Base-by-base conservation (phyloP, 2,113 vertebrate species). In the Tympanuchus pallidicinctus region DNA sequence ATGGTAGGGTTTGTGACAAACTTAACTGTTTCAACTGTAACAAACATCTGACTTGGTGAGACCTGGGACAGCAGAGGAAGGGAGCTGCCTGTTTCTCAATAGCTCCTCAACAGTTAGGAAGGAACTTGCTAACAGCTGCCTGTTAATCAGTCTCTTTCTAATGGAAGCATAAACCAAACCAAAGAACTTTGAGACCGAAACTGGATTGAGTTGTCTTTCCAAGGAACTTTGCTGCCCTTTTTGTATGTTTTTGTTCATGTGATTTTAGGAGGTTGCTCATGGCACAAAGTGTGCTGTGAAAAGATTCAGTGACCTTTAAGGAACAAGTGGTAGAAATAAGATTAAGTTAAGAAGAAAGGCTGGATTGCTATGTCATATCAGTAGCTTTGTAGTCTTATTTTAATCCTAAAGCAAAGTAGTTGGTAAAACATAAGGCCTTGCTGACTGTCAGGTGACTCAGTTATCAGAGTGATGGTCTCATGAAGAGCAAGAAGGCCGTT, bases 161-260 rank as follows among this genome's bases (percentile, higher is more conserved):
- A 25, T n/a, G 34, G 43, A 61, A 75, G 27, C 2, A 1, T 32
- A 19, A n/a, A 8, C 8, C 11, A 77, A 73, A 32, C 8, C 10
- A 6, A 10, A 24, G n/a, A 14, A 43, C 25, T 36, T 42, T 43
- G 13, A 64, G 14, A 17, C 10, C 19, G 36, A 61, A 59, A 13
- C 7, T 1, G 1, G 5, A 15, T 8, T 79, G n/a, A n/a, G 13
- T 50, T 38, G 38, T 38, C 9, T 38, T 38, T 38, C 38, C 38
- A 38, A 38, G 38, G 9, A 38, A 10, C 38, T 38, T 38, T 38
- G 38, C 38, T 38, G 38, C 38, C 38, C 38, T 57, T 42, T 28
- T 43, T 19, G 13, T 2, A 0, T 25, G 8, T 9, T 36, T 4
- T 27, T 67, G 20, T 10, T 60, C 22, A 8, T 0, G 2, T n/a